Conservation (phyloP, 2,888 invertebrate species). For the Stenurella melanura region DNA sequence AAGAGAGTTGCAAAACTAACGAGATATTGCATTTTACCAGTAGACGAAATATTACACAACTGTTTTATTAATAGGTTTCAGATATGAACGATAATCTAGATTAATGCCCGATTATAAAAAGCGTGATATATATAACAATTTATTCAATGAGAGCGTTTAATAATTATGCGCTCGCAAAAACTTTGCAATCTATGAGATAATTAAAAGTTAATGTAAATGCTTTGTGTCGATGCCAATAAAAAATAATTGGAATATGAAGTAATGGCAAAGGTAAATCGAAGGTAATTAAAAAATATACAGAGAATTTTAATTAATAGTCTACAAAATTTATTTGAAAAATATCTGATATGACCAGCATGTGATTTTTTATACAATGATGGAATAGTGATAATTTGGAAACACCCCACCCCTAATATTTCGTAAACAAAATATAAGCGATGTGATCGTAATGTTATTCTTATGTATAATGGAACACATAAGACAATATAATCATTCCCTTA, state of each 20-base stretch:
- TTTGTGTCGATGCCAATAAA: background rate
- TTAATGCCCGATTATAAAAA: background rate
- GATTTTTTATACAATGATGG: no score
- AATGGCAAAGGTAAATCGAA: background rate
- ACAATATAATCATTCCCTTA: no score
- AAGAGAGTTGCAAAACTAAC: background rate
- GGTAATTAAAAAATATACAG: background rate
- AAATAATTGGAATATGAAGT: constrained; percentile 7
- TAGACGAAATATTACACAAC: constrained; percentile 11
- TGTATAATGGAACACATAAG: no score
- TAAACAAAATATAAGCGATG: no score
- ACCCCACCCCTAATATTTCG: no score
- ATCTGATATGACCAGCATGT: no score
- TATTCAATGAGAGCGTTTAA: constrained; percentile 1
- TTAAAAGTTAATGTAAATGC: background rate
- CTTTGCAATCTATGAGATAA: constrained; percentile 4
- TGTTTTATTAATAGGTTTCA: background rate
- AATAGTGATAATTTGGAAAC: no score
- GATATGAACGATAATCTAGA: background rate
- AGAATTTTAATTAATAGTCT: background rate
- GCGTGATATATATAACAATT: background rate
- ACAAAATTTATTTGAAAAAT: background rate
- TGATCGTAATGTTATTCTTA: no score
- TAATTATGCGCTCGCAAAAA: background rate
- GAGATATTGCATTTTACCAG: constrained; percentile 5